These are phyloP conservation scores for Amaurobius ferox DNA, from an alignment of 2,888 invertebrate genomes.

Conservation along the genomic window DNA sequence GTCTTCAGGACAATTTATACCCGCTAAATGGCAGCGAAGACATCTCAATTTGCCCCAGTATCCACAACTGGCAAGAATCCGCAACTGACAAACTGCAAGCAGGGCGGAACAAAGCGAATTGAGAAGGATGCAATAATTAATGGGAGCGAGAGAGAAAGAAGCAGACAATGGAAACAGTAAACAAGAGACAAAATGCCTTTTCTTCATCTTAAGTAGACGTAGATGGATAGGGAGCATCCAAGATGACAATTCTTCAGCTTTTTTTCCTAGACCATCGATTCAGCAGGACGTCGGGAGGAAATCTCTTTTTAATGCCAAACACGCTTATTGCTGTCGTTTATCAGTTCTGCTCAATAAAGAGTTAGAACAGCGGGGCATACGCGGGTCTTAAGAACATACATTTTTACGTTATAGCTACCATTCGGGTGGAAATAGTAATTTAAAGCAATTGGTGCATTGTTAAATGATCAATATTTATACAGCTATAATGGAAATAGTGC, in stretches of 20 bases:
- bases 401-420: too few relatives aligned
- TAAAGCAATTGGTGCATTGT: too few relatives aligned
- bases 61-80: slow-evolving; percentile 6
- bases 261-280: not conserved
- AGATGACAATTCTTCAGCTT: not conserved
- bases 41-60: slow-evolving; percentile 22
- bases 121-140: slow-evolving; percentile 21
- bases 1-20: not conserved
- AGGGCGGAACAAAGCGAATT: not conserved
- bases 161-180: slow-evolving; percentile 13
- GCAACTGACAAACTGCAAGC: not conserved
- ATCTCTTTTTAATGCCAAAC: not conserved
- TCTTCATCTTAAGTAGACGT: slow-evolving; percentile 21
- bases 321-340: not conserved
- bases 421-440: too few relatives aligned
- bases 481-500: too few relatives aligned
- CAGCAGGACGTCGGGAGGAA: not conserved
- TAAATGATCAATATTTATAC: too few relatives aligned
- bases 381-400: too few relatives aligned
- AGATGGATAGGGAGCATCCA: slow-evolving; percentile 13
- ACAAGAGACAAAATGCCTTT: slow-evolving; percentile 10
- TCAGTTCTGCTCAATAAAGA: not conserved
- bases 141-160: not conserved
- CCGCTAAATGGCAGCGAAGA: slow-evolving; percentile 3
- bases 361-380: too few relatives aligned